Evolutionary conservation across 2,888 invertebrate species (phyloP).

Genomic region (Latrodectus hesperus): DNA sequence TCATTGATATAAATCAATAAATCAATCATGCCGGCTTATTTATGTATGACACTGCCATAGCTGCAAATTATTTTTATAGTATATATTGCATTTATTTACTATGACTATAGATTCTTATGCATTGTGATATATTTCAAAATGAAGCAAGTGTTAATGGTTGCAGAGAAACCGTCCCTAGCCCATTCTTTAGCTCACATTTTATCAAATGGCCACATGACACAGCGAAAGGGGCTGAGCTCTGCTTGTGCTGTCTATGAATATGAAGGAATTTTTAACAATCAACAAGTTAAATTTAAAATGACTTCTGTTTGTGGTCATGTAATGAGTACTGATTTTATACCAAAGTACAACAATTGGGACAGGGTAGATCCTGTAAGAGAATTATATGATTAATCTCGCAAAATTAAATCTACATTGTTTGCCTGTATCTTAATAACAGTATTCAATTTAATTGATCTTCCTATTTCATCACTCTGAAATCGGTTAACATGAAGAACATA

Average conservation of each 20-base stretch:
- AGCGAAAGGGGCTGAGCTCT: slow-evolving; percentile 84
- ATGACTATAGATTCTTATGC: not conserved
- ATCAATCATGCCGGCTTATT: not conserved
- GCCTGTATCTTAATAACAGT: not conserved
- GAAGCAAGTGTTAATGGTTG: slow-evolving; percentile 78
- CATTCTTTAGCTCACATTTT: slow-evolving; percentile 94
- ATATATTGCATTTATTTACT: not conserved
- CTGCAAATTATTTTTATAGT: not conserved
- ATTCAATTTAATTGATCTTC: too few relatives aligned
- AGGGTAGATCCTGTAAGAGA: slow-evolving; percentile 90
- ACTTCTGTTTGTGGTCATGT: slow-evolving; percentile 99
- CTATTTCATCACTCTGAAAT: too few relatives aligned
- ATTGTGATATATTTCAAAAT: slow-evolving; percentile 67
- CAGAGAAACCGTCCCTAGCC: slow-evolving; percentile 91
- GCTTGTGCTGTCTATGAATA: slow-evolving; percentile 97
- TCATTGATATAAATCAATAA: not conserved
- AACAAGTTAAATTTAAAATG: slow-evolving; percentile 88
- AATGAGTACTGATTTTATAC: slow-evolving; percentile 92
- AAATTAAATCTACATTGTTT: not conserved
- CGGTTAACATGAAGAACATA: too few relatives aligned
- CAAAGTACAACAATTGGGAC: slow-evolving; percentile 98
- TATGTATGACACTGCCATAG: not conserved
- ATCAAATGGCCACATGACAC: slow-evolving; percentile 78
- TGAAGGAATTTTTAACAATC: slow-evolving; percentile 84
- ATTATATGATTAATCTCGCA: not conserved